Evolutionary conservation across 1,140 invertebrate species (phyloP).

Genomic region (Plectrocnemia conspersa): DNA sequence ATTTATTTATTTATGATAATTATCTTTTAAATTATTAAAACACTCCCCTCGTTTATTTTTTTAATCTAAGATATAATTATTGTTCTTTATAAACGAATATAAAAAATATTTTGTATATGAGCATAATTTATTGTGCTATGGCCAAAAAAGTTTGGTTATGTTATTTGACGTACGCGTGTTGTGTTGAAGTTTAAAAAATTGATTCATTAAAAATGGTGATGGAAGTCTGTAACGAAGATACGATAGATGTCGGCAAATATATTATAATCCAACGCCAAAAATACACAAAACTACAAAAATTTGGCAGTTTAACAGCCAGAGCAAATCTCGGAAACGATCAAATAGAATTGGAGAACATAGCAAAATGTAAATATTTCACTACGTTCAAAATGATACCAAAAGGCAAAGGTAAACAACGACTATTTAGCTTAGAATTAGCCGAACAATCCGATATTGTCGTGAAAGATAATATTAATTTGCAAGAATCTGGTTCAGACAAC

Average conservation of each 20-base stretch:
- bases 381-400: constrained; percentile 73
- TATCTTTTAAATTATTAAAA: too few relatives aligned
- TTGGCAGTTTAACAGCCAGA: constrained; percentile 55
- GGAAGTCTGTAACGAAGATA: constrained; percentile 35
- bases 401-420: constrained; percentile 52
- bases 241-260: constrained; percentile 60
- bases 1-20: too few relatives aligned
- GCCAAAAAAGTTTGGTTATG: too few relatives aligned
- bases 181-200: too few relatives aligned
- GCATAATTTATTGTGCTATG: too few relatives aligned
- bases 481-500: constrained; percentile 71
- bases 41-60: too few relatives aligned
- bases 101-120: too few relatives aligned
- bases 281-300: constrained; percentile 71
- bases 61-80: too few relatives aligned
- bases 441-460: constrained; percentile 49
- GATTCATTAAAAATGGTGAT: constrained; percentile 1
- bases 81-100: too few relatives aligned
- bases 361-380: constrained; percentile 70
- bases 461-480: constrained; percentile 52
- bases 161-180: too few relatives aligned
- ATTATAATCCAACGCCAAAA: constrained; percentile 70
- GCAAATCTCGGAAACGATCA: constrained; percentile 66
- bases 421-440: constrained; percentile 54
- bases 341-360: constrained; percentile 63